These are phyloP conservation scores for Drosophila rhopaloa DNA, from an alignment of 1,140 invertebrate genomes.

Conservation along the genomic window DNA sequence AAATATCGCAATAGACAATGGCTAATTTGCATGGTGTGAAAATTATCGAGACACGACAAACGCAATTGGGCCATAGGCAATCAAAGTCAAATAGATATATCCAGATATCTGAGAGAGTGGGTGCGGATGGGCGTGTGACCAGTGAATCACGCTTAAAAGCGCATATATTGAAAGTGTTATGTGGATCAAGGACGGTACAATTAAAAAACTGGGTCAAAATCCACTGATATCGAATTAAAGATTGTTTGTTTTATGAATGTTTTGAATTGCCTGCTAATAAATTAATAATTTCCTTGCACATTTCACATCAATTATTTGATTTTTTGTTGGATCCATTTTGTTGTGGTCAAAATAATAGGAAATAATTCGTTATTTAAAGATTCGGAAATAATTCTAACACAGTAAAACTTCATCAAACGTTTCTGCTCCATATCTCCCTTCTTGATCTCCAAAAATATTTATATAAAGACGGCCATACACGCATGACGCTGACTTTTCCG, in stretches of 20 bases:
- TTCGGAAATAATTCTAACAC: not conserved
- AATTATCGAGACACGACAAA: constrained; percentile 65
- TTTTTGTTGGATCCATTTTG: too few species aligned
- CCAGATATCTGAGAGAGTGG: constrained; percentile 10
- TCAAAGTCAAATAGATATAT: constrained; percentile 15
- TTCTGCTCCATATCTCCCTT: not conserved
- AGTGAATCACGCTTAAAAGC: constrained; percentile 21
- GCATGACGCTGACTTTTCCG: constrained; percentile 15
- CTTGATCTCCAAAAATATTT: constrained; percentile 3
- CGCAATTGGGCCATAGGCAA: constrained; percentile 63
- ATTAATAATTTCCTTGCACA: too few species aligned
- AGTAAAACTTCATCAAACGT: not conserved
- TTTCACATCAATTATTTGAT: too few species aligned
- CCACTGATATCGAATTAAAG: constrained; percentile 18
- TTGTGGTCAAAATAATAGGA: too few species aligned
- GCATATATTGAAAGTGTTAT: constrained; percentile 11
- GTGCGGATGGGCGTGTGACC: constrained; percentile 20
- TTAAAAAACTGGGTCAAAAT: constrained; percentile 9
- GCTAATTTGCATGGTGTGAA: constrained; percentile 69
- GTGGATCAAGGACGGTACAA: constrained; percentile 27
- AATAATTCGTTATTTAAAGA: too few species aligned
- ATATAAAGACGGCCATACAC: constrained; percentile 6
- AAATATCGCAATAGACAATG: constrained; percentile 63
- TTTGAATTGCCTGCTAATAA: too few species aligned
- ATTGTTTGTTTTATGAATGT: not conserved